These are phyloP conservation scores for Rallus crepitans DNA, from an alignment of 2,797 vertebrate genomes.

Conservation along the genomic window DNA sequence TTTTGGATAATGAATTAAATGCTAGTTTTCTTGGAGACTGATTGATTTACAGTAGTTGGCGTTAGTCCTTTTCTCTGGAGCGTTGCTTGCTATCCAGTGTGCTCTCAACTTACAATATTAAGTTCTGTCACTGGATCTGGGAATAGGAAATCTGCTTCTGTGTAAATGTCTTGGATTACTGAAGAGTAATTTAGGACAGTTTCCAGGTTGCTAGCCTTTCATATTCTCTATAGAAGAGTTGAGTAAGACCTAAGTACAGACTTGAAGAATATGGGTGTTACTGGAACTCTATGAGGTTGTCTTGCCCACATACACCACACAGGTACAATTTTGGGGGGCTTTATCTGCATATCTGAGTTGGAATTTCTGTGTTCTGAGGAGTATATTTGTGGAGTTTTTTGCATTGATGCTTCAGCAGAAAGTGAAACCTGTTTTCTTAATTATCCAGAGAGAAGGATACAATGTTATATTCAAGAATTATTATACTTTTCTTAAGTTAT, in stretches of 20 bases:
- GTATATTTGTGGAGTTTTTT: background rate
- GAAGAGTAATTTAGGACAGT: background rate
- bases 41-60: background rate
- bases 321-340: fast-evolving
- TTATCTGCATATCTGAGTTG: background rate
- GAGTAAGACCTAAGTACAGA: background rate
- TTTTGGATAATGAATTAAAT: constrained; percentile 15
- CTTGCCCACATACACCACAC: background rate
- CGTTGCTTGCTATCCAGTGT: background rate
- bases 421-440: background rate
- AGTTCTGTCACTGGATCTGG: background rate
- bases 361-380: background rate
- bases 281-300: background rate
- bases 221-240: background rate
- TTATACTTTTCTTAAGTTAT: background rate
- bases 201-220: background rate
- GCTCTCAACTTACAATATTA: background rate
- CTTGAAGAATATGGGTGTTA: background rate
- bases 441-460: background rate
- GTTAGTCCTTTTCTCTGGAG: background rate
- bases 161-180: background rate
- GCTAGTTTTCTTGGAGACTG: background rate
- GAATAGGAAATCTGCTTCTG: background rate
- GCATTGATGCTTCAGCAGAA: background rate
- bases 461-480: background rate